Evolutionary conservation across 2,888 invertebrate genomes (phyloP).

Genomic region (Cactoblastis cactorum): DNA sequence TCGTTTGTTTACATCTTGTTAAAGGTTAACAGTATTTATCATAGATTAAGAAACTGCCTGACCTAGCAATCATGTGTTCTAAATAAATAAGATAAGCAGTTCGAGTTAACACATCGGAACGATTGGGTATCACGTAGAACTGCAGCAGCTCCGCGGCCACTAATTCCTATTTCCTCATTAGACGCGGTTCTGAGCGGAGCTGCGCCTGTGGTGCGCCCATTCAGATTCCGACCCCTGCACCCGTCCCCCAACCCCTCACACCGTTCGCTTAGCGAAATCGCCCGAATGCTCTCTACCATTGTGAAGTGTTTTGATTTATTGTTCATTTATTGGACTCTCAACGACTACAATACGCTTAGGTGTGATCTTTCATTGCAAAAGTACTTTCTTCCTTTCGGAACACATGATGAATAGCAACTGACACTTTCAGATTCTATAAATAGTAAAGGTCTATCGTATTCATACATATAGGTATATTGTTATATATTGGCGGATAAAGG

Average conservation of each 20-base stretch:
- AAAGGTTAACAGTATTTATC: neutral
- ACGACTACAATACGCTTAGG: slow-evolving; percentile 35
- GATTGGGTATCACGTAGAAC: slow-evolving; percentile 52
- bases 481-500: slow-evolving; percentile 54
- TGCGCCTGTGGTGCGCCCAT: slow-evolving; percentile 51
- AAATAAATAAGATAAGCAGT: slow-evolving; percentile 8
- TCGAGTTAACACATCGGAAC: slow-evolving; percentile 21
- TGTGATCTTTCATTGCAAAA: slow-evolving; percentile 2
- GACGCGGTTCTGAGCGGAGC: slow-evolving; percentile 43
- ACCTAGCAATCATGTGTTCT: neutral
- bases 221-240: slow-evolving; percentile 37
- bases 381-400: slow-evolving; percentile 9
- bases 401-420: neutral
- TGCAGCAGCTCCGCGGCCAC: slow-evolving; percentile 64
- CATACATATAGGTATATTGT: too few relatives aligned
- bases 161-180: slow-evolving; percentile 80
- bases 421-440: neutral
- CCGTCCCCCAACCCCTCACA: slow-evolving; percentile 34
- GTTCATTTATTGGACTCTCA: slow-evolving; percentile 65
- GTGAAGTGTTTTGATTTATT: slow-evolving; percentile 72
- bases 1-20: too few relatives aligned
- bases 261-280: slow-evolving; percentile 54
- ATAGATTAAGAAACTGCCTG: neutral
- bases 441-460: neutral
- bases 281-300: slow-evolving; percentile 57